These are phyloP conservation scores for Pemphigus obesinymphae DNA, from an alignment of 1,140 invertebrate species.

Conservation along the genomic window DNA sequence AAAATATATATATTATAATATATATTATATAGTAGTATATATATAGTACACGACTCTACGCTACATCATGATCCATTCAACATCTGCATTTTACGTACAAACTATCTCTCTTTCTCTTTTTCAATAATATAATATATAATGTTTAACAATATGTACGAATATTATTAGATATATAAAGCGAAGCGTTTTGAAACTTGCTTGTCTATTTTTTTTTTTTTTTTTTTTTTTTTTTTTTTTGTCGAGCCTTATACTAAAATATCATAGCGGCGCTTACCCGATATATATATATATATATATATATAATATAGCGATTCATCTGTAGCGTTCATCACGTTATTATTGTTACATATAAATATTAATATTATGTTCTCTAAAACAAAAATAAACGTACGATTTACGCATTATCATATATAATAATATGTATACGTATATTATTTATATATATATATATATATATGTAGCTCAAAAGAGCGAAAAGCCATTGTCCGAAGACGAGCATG, in stretches of 20 bases:
- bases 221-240: too few species aligned
- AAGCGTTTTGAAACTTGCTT: too few species aligned
- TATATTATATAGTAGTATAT: background rate
- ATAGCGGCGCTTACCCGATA: too few species aligned
- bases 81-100: background rate
- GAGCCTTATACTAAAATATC: too few species aligned
- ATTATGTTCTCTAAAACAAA: background rate
- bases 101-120: slow-evolving; percentile 35
- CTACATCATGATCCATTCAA: background rate
- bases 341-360: background rate
- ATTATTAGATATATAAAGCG: too few species aligned
- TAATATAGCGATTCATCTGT: too few species aligned
- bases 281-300: too few species aligned
- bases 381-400: background rate
- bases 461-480: slow-evolving; percentile 25
- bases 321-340: too few species aligned
- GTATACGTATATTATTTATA: background rate
- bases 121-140: background rate
- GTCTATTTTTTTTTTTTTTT: too few species aligned
- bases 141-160: background rate
- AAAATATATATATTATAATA: too few species aligned
- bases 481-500: slow-evolving; percentile 26
- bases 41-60: background rate
- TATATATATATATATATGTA: background rate
- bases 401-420: background rate